phyloP scores from a whole-genome alignment of 2,888 invertebrate genomes.

The Dasypogon diadema region DNA sequence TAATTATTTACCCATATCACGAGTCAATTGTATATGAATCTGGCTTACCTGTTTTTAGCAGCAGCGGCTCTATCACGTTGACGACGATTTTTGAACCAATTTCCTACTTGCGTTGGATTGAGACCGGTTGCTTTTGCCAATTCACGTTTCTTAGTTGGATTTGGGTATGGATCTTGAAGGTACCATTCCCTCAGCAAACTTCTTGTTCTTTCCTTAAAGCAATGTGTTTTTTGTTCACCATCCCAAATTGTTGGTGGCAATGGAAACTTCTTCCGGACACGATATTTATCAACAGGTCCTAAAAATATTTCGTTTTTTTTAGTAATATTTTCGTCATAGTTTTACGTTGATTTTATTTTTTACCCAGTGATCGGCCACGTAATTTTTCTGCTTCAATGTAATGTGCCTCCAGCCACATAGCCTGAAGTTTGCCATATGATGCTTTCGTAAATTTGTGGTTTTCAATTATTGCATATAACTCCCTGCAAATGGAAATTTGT shows the following conservation, averaged over 20 bases:
- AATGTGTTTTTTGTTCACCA: slow-evolving; percentile 96
- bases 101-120: slow-evolving; percentile 93
- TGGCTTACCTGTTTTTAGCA: slow-evolving; percentile 92
- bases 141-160: slow-evolving; percentile 93
- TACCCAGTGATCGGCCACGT: slow-evolving; percentile 85
- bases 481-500: no score
- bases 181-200: slow-evolving; percentile 98
- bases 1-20: no score
- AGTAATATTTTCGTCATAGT: not conserved
- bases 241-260: slow-evolving; percentile 94
- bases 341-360: slow-evolving; percentile 39
- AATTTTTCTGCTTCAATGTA: slow-evolving; percentile 94
- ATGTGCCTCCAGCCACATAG: slow-evolving; percentile 95
- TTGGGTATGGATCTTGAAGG: slow-evolving; percentile 96
- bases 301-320: not conserved
- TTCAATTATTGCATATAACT: slow-evolving; percentile 90
- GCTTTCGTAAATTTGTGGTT: slow-evolving; percentile 90
- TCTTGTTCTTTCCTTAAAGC: slow-evolving; percentile 95
- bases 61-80: slow-evolving; percentile 91
- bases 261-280: slow-evolving; percentile 94
- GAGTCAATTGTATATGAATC: no score
- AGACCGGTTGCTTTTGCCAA: slow-evolving; percentile 91
- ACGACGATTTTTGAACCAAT: slow-evolving; percentile 92
- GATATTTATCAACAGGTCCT: slow-evolving; percentile 92
- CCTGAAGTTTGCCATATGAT: slow-evolving; percentile 88